Percentiles rank a stretch among this genome's conserved stretches.
These are phyloP conservation scores for Diploscapter pachys DNA, from an alignment of 1,140 invertebrate genomes.

Conservation along the genomic window DNA sequence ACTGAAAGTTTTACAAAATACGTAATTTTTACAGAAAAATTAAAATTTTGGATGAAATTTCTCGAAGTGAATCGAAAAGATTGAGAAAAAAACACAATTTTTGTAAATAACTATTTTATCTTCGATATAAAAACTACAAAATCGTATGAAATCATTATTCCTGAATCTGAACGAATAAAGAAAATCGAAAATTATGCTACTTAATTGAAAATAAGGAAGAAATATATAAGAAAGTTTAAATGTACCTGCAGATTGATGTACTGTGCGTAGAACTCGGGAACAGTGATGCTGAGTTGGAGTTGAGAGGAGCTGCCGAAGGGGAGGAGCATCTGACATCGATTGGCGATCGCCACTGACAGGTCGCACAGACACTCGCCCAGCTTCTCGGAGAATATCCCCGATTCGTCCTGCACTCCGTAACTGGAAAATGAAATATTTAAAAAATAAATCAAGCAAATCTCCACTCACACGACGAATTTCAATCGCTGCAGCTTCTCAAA, in stretches of 20 bases:
- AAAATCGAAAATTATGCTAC: neutral
- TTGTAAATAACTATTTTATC: too few species aligned
- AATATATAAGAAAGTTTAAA: neutral
- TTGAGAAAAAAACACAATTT: too few species aligned
- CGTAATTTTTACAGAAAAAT: too few species aligned
- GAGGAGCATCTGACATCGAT: neutral
- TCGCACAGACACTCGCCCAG: neutral
- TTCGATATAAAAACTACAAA: too few species aligned
- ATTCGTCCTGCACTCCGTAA: slow-evolving; percentile 15
- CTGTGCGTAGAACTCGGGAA: slow-evolving; percentile 7
- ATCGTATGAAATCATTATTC: too few species aligned
- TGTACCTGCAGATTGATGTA: neutral
- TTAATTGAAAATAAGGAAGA: neutral
- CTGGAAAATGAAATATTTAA: slow-evolving; percentile 15
- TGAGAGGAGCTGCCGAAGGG: neutral
- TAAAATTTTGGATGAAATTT: too few species aligned
- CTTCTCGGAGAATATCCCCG: neutral
- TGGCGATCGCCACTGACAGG: neutral
- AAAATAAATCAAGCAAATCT: slow-evolving; percentile 1
- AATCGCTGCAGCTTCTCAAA: neutral
- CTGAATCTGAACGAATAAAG: neutral
- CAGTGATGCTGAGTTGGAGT: slow-evolving; percentile 3
- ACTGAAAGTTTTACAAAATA: too few species aligned
- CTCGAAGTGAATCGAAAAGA: too few species aligned
- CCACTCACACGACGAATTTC: slow-evolving; percentile 11